A percentile compares a stretch with the other conserved stretches of the same genome.
Conservation (phyloP, 2,113 vertebrate species). For the Strix aluco region DNA sequence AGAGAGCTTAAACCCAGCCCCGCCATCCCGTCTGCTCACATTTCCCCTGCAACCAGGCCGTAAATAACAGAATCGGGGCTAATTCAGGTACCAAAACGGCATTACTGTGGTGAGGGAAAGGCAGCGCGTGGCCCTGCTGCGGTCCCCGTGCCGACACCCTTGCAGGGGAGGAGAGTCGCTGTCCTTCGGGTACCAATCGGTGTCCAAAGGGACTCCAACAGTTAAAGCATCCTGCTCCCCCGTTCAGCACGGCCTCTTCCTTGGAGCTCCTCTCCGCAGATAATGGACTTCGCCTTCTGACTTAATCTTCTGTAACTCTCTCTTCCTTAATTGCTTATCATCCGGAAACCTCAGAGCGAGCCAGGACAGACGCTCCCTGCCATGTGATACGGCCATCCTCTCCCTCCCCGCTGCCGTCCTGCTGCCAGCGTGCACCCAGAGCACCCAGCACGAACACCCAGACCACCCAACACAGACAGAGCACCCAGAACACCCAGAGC, state of each 20-base stretch:
- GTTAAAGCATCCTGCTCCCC: background rate
- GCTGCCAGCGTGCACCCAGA: background rate
- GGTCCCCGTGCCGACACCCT: accelerated
- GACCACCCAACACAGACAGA: background rate
- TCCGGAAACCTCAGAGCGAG: background rate
- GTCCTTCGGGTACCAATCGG: accelerated
- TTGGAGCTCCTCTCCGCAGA: background rate
- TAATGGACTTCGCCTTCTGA: constrained; percentile 49
- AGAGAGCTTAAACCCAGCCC: accelerated
- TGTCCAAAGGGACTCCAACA: background rate
- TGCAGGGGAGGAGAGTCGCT: background rate
- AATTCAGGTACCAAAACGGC: background rate
- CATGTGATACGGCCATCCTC: background rate
- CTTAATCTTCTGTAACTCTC: constrained; percentile 51
- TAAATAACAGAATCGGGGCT: accelerated
- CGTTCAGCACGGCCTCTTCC: background rate
- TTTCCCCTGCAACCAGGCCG: background rate
- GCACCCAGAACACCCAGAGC: background rate
- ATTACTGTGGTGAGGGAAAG: background rate
- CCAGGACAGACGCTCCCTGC: background rate
- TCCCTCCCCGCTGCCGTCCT: background rate
- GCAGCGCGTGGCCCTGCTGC: accelerated
- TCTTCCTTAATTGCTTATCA: constrained; percentile 34
- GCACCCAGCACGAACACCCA: background rate
- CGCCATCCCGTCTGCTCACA: accelerated